phyloP scores from a whole-genome alignment of 2,797 vertebrate genomes.

The Setipinna tenuifilis region DNA sequence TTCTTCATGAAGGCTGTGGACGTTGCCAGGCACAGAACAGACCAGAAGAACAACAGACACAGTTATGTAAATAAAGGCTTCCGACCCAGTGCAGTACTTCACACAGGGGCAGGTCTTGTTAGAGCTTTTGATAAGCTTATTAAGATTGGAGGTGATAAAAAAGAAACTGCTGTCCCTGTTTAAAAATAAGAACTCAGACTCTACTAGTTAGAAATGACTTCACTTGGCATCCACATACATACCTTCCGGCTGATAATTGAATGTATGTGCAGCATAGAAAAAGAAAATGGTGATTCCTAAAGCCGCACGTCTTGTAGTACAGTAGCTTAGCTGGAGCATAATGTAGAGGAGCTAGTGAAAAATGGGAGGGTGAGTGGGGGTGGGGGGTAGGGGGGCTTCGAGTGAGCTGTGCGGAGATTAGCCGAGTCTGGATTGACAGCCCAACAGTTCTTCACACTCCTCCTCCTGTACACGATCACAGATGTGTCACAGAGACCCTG shows the following conservation, averaged over 20 bases:
- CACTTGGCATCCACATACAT: background rate
- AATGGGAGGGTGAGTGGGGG: background rate
- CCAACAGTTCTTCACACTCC: constrained; percentile 47
- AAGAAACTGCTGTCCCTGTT: background rate
- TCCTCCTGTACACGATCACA: constrained; percentile 41
- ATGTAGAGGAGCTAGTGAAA: constrained; percentile 46
- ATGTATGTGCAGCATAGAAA: background rate
- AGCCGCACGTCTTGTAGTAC: constrained; percentile 38
- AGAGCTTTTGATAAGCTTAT: background rate
- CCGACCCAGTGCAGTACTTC: background rate
- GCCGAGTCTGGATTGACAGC: constrained; percentile 49
- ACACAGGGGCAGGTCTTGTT: background rate
- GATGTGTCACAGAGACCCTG: constrained; percentile 48
- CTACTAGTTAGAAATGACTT: background rate
- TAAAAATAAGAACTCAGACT: background rate
- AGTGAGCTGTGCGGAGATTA: constrained; percentile 46
- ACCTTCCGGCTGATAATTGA: constrained; percentile 3
- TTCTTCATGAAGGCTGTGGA: no score
- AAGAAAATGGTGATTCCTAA: constrained; percentile 41
- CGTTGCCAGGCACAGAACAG: no score
- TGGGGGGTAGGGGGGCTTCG: no score
- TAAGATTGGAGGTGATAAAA: background rate
- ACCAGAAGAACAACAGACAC: background rate
- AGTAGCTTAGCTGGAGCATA: constrained; percentile 30
- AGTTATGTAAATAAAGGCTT: background rate